Conservation (phyloP, 2,797 vertebrate species). For the Anniella stebbinsi region DNA sequence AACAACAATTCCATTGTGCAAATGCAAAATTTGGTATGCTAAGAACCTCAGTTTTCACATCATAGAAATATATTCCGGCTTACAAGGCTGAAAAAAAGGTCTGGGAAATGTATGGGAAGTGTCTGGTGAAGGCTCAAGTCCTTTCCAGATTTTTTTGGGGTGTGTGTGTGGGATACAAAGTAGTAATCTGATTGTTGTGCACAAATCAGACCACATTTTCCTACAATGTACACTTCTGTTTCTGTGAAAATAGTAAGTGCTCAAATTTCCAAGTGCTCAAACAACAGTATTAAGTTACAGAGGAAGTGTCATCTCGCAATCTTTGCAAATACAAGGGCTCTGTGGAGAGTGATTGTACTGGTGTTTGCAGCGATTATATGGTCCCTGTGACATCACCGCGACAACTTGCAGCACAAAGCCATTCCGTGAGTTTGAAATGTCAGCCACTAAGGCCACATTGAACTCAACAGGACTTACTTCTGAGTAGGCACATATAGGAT, state of each 20-base stretch:
- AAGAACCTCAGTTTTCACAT: background rate
- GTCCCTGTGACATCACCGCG: background rate
- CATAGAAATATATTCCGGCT: background rate
- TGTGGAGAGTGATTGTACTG: background rate
- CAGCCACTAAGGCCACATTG: background rate
- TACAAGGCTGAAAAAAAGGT: background rate
- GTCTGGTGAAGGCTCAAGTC: background rate
- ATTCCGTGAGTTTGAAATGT: background rate
- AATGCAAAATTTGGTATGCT: background rate
- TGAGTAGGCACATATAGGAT: background rate
- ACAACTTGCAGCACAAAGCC: background rate
- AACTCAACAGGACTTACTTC: background rate
- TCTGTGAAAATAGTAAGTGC: background rate
- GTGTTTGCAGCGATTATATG: background rate
- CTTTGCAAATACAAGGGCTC: background rate
- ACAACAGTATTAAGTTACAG: background rate
- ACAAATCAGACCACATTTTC: background rate
- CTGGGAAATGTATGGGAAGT: background rate
- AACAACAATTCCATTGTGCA: background rate
- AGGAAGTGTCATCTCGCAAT: background rate
- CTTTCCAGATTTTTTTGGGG: background rate
- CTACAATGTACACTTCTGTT: background rate
- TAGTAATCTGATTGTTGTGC: background rate
- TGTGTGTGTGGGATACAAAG: background rate
- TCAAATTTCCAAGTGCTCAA: background rate